phyloP scores from a whole-genome alignment of 2,888 invertebrate species.

The Tyria jacobaeae region DNA sequence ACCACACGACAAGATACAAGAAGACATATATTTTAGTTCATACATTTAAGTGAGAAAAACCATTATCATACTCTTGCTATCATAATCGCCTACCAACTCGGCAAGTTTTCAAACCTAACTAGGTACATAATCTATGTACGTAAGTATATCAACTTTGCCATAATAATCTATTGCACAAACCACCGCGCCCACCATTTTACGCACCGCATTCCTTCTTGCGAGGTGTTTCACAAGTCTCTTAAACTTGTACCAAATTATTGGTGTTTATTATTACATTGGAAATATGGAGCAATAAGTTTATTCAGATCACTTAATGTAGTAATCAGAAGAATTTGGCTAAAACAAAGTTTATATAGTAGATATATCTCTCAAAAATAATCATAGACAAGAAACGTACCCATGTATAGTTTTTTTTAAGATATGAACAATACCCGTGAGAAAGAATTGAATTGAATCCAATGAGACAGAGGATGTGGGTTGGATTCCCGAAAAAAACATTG shows the following conservation, averaged over 20 bases:
- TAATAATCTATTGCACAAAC: slow-evolving; percentile 31
- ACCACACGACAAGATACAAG: too few species aligned
- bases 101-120: background rate
- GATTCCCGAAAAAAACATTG: too few species aligned
- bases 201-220: slow-evolving; percentile 34
- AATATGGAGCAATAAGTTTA: background rate
- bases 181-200: slow-evolving; percentile 36
- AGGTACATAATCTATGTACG: background rate
- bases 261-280: slow-evolving; percentile 9
- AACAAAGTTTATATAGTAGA: too few species aligned
- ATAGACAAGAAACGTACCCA: too few species aligned
- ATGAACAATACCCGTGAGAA: too few species aligned
- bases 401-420: too few species aligned
- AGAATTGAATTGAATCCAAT: too few species aligned
- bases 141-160: slow-evolving; percentile 19
- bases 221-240: slow-evolving; percentile 37
- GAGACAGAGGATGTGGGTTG: too few species aligned
- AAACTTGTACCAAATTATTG: slow-evolving; percentile 1
- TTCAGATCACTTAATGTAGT: background rate
- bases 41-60: too few species aligned
- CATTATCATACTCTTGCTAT: background rate
- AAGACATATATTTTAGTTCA: too few species aligned
- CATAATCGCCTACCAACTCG: background rate
- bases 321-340: too few species aligned
- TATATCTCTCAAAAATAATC: too few species aligned